phyloP scores from a whole-genome alignment of 2,113 vertebrate genomes.

The Ictalurus punctatus region DNA sequence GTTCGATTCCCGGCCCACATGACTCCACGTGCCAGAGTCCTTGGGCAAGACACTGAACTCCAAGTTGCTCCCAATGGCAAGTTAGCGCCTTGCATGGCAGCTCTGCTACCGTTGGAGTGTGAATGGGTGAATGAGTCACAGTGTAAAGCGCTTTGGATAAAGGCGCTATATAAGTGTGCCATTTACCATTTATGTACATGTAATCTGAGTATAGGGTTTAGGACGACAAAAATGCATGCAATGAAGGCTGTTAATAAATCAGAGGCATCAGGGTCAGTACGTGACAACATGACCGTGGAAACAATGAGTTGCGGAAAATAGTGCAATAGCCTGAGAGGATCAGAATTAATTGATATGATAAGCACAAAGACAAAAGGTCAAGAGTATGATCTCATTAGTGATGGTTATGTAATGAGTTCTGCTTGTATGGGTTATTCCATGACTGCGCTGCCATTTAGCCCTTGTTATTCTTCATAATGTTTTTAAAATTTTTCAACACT shows the following conservation, averaged over 20 bases:
- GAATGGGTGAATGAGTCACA: too few species aligned
- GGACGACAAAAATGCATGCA: background rate
- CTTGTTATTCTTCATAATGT: background rate
- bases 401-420: background rate
- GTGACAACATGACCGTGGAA: background rate
- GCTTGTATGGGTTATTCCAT: background rate
- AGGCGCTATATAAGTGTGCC: too few species aligned
- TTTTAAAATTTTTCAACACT: background rate
- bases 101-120: too few species aligned
- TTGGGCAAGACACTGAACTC: too few species aligned
- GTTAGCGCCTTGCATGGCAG: too few species aligned
- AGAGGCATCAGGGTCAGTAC: background rate
- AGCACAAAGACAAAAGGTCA: background rate
- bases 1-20: too few species aligned
- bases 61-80: too few species aligned
- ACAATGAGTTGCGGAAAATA: background rate
- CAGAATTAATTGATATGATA: background rate
- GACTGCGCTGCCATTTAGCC: background rate
- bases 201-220: background rate
- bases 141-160: too few species aligned
- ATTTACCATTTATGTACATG: background rate
- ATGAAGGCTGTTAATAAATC: constrained; percentile 1
- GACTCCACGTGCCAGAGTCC: too few species aligned
- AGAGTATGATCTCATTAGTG: background rate
- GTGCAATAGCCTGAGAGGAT: background rate